These are phyloP conservation scores for Arctopsyche grandis DNA, from an alignment of 1,140 invertebrate genomes.

Conservation along the genomic window DNA sequence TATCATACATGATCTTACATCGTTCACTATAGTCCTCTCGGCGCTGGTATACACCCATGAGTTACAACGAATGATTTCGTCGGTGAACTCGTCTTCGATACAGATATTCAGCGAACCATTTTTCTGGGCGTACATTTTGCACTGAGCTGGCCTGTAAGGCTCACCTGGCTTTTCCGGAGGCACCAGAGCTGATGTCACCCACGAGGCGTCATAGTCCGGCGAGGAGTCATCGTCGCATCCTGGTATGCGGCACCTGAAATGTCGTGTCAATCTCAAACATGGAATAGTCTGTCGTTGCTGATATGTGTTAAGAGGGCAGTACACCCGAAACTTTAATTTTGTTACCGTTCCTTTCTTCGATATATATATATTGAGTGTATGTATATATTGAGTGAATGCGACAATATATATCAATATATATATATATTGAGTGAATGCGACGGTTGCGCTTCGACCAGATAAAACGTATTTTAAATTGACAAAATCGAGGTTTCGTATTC, in stretches of 20 bases:
- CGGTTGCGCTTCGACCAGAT: too few relatives aligned
- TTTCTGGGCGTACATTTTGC: conserved; percentile 54
- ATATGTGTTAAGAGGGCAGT: too few relatives aligned
- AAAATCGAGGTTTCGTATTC: too few relatives aligned
- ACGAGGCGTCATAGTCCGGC: conserved; percentile 59
- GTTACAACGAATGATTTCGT: conserved; percentile 58
- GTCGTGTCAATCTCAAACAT: conserved; percentile 1
- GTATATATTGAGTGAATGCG: too few relatives aligned
- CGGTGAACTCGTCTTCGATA: conserved; percentile 57
- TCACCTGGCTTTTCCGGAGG: conserved; percentile 57
- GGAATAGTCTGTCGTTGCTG: too few relatives aligned
- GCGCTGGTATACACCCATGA: conserved; percentile 64
- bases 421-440: too few relatives aligned
- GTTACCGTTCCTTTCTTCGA: too few relatives aligned
- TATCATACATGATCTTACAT: conserved; percentile 59
- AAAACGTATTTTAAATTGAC: too few relatives aligned
- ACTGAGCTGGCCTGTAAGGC: conserved; percentile 53
- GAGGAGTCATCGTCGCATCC: conserved; percentile 62
- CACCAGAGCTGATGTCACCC: conserved; percentile 60
- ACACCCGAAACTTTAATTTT: too few relatives aligned
- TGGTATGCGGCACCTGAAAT: conserved; percentile 65
- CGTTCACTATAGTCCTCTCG: conserved; percentile 69
- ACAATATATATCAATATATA: too few relatives aligned
- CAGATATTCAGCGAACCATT: conserved; percentile 54
- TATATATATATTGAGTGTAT: too few relatives aligned